Evolutionary conservation across 2,888 invertebrate species (phyloP), one percentile per base, ranked within the genome.

Genomic region (Heterodera filipjevi): DNA sequence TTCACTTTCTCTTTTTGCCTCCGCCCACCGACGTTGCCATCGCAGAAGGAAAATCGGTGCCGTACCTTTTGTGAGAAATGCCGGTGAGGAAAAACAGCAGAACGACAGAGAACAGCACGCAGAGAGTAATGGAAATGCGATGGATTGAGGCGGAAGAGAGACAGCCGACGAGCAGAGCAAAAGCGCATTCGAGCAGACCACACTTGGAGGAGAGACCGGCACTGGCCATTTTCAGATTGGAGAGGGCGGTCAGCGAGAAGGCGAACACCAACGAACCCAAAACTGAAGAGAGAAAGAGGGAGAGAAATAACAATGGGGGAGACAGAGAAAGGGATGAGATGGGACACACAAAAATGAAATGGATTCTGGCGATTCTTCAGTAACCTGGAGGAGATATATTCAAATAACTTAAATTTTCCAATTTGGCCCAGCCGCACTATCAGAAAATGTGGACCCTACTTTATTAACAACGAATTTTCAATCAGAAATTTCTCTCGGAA

Each of bases 261-360:
- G 82, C 75, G 79, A 86, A 85, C 33, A 86, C 78, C 49, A 83
- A 27, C 14, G 86, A 76, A 19, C 84, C 82, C 32, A 84, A 49
- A 8, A 75, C 81, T 82, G 53, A 19, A 80, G 77, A 27, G 77
- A 27, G 66, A n/a, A 44, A 66, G n/a, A 3, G 14, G 30, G 30
- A 35, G 39, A 75, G 14, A 2, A 14, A 22, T 30, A 14, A 53
- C 5, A 53, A 53, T 22, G 53, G 22, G 22, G 53, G 22, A 2
- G 53, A 19, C 53, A 6, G 22, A 39, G 6, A 12, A 12, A 39
- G 39, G 6, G 39, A 6, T 12, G 39, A 39, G 12, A 39, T 39
- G 39, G 12, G 39, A n/a, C n/a, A n/a, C n/a, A n/a, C n/a, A n/a
- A n/a, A n/a, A n/a, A n/a, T n/a, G n/a, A n/a, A n/a, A n/a, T n/a